Evolutionary conservation across 2,797 vertebrate species (phyloP).

Genomic region (Cryptoprocta ferox): DNA sequence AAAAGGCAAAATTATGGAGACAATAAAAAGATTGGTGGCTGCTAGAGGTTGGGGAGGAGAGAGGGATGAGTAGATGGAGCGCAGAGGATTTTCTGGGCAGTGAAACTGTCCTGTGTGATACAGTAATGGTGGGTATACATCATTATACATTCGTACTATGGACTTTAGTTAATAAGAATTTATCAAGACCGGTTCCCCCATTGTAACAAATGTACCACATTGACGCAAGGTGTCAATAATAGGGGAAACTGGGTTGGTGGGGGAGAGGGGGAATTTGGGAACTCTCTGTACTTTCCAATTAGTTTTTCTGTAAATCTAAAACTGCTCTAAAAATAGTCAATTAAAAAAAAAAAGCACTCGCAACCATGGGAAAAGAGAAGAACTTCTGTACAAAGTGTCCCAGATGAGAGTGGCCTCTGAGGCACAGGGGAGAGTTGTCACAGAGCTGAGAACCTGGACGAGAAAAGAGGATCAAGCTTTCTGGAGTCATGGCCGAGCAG

Average conservation of each 20-base stretch:
- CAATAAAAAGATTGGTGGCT: not conserved
- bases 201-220: not conserved
- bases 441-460: not conserved
- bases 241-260: not conserved
- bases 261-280: not conserved
- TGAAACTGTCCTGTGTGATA: not conserved
- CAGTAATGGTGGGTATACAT: not conserved
- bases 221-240: not conserved
- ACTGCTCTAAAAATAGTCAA: conserved; percentile 67
- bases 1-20: not conserved
- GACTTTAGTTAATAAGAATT: not conserved
- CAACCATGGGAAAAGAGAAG: conserved; percentile 77
- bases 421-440: not conserved
- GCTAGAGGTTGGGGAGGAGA: not conserved
- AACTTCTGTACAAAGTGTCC: not conserved
- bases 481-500: not conserved
- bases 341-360: conserved; percentile 88
- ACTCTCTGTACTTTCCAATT: not conserved
- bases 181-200: not conserved
- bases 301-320: conserved; percentile 93
- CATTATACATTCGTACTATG: not conserved
- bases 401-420: not conserved
- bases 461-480: not conserved
- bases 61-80: not conserved
- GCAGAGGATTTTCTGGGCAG: not conserved